Conservation (phyloP, 2,113 vertebrate species). For the Festucalex cinctus region DNA sequence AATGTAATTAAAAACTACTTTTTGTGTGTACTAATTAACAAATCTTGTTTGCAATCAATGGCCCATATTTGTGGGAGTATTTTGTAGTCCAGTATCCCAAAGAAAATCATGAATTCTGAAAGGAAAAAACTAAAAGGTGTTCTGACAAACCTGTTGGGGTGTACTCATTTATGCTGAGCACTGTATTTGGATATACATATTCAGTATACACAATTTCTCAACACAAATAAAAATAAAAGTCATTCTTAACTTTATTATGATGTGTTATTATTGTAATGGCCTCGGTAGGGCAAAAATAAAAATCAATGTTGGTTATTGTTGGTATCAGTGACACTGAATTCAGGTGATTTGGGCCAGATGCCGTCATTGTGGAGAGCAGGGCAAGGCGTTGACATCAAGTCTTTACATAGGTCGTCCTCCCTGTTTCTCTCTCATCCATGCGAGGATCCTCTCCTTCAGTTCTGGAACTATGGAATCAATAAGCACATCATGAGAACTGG, state of each 20-base stretch:
- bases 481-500: no score
- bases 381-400: constrained; percentile 23
- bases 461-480: constrained; percentile 81
- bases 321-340: constrained; percentile 55
- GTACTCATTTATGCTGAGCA: no score
- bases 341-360: constrained; percentile 59
- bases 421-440: constrained; percentile 97
- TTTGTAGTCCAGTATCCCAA: no score
- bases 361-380: constrained; percentile 48
- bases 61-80: no score
- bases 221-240: constrained; percentile 71
- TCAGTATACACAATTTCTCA: constrained; percentile 68
- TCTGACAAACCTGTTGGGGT: no score
- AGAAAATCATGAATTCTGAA: no score
- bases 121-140: no score
- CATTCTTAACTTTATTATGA: constrained; percentile 75
- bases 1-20: no score
- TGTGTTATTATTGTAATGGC: constrained; percentile 67
- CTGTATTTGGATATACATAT: constrained; percentile 67
- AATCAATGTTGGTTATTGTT: constrained; percentile 35
- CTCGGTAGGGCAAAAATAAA: constrained; percentile 60
- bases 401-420: constrained; percentile 74
- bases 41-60: no score
- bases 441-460: constrained; percentile 92
- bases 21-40: no score